Evolutionary conservation across 2,888 invertebrate genomes (phyloP), one percentile per base, ranked within the genome.

Genomic region (Eutolmus rufibarbis): DNA sequence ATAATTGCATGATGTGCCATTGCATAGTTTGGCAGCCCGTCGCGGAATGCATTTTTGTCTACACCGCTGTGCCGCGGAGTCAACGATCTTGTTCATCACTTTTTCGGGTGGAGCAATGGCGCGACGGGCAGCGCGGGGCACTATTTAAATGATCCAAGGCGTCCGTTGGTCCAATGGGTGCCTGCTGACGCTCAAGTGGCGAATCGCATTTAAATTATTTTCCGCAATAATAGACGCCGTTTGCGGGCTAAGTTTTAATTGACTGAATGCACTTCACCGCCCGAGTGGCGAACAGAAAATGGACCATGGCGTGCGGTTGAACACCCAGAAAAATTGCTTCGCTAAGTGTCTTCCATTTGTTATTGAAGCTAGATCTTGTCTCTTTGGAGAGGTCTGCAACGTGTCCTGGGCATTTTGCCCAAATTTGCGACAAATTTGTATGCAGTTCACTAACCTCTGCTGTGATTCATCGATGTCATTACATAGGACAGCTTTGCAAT

Each of bases 1-100:
- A 85, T 87, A 87, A 87, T 84, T 87, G 77, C 85, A 77, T 34
- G 87, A 87, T 87, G 85, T 77, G 76, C 84, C 76, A 87, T 77
- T 57, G 84, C 87, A 85, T 85, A 87, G 84, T 85, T 81, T 85
- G 85, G 77, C 78, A 77, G 77, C 76, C 37, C 28, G n/a, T 43
- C 56, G 34, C 28, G 85, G 85, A 77, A 84, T 87, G 87, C 78
- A 78, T 78, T 77, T 87, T 85, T 46, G 77, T 77, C 78, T 82
- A 66, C 28, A 28, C 28, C 66, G 28, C 66, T n/a, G 76, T 16
- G 77, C 40, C 77, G 31, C 23, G 77, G 37, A 77, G 77, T 77
- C 77, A 77, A 77, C 40, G 77, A 77, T 77, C 77, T 66, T 77
- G 16, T 40, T 37, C 77, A 77, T 77, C 66, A 66, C 66, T 66